Percentiles rank a stretch among this genome's conserved stretches.
These are phyloP conservation scores for Tetrax tetrax DNA, from an alignment of 2,113 vertebrate species.

Conservation along the genomic window DNA sequence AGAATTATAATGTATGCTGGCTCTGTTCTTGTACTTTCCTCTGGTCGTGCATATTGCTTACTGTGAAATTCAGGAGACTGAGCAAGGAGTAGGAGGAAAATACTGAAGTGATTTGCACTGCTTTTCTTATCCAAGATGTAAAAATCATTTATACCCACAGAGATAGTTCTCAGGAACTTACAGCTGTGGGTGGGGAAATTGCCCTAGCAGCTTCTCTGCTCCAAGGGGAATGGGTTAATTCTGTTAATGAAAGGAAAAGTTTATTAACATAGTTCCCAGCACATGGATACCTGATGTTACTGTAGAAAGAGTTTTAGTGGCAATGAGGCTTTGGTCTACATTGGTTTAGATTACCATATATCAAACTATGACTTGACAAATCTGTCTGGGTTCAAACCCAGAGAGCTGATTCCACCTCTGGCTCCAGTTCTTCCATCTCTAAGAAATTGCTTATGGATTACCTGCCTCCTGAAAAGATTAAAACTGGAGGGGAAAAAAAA, in stretches of 20 bases:
- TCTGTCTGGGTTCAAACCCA: not conserved
- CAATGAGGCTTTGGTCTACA: not conserved
- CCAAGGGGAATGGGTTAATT: not conserved
- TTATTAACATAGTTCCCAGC: not conserved
- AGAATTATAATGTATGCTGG: not conserved
- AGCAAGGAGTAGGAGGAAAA: not conserved
- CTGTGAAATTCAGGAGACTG: not conserved
- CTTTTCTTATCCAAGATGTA: not conserved
- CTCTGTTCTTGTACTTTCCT: not conserved
- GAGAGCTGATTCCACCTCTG: not conserved
- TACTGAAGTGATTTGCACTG: not conserved
- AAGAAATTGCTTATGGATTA: not conserved
- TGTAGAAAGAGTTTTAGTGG: not conserved
- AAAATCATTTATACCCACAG: not conserved
- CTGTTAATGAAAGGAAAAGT: not conserved
- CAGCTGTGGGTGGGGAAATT: not conserved
- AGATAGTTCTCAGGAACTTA: not conserved
- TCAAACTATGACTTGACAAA: rapidly evolving
- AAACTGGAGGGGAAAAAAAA: not conserved
- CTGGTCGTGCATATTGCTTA: not conserved
- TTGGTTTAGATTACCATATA: not conserved
- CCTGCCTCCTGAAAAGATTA: not conserved
- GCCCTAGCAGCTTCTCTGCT: not conserved
- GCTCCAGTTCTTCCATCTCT: not conserved
- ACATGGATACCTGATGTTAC: not conserved